phyloP scores from a whole-genome alignment of 1,140 invertebrate species.

The Agrilus planipennis region DNA sequence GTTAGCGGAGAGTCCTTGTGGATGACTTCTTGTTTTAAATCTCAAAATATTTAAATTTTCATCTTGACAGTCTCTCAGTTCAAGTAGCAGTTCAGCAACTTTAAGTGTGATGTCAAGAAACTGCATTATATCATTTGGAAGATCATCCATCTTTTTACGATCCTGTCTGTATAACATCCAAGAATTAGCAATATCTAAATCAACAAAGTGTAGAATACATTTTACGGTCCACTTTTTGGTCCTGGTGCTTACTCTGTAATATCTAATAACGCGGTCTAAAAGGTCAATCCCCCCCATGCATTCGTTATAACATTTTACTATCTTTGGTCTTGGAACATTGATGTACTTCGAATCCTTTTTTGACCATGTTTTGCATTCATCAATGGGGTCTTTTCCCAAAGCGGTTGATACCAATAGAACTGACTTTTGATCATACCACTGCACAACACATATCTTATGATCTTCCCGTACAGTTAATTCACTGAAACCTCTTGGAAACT shows the following conservation, averaged over 20 bases:
- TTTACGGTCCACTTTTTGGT: constrained; percentile 11
- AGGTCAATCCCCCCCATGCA: constrained; percentile 12
- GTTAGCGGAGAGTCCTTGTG: no score
- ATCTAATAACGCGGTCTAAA: constrained; percentile 10
- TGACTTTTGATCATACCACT: constrained; percentile 14
- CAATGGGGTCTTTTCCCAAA: constrained; percentile 9
- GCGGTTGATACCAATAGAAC: constrained; percentile 12
- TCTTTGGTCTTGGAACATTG: constrained; percentile 24
- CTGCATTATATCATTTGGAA: not conserved
- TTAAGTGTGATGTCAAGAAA: constrained; percentile 5
- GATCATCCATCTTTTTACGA: not conserved
- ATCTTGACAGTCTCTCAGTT: no score
- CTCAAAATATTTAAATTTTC: no score
- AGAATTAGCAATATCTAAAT: constrained; percentile 8
- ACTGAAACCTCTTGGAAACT: constrained; percentile 6
- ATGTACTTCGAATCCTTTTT: constrained; percentile 27
- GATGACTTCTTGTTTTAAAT: no score
- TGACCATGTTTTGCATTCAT: constrained; percentile 19
- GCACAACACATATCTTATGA: constrained; percentile 13
- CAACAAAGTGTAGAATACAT: constrained; percentile 10
- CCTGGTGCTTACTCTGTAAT: constrained; percentile 8
- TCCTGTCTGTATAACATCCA: constrained; percentile 10
- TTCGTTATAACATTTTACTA: constrained; percentile 14
- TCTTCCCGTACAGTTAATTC: constrained; percentile 7
- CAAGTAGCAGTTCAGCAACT: no score